Base-by-base conservation (phyloP, 2,888 invertebrate genomes). In the Drosophila paramelanica region DNA sequence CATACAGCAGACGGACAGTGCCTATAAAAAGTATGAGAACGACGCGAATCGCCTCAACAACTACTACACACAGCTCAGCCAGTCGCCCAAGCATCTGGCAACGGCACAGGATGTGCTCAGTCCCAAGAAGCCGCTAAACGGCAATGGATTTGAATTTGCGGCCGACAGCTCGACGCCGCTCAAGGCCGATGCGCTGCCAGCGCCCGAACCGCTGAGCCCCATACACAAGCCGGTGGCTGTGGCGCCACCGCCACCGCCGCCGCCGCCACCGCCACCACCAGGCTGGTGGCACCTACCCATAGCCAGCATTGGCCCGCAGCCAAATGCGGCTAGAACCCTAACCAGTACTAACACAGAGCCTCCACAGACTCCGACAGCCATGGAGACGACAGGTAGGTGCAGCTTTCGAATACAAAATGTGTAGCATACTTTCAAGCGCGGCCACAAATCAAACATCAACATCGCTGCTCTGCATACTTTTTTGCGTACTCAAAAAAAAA, bases 41-140 rank as follows among this genome's bases (percentile, higher is more conserved):
- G 92, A 92, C 76, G 90, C 92, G 31, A 92, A 92, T 83, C 91
- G 92, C 17, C 79, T 92, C 55, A 92, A 92, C 59, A 91, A 88
- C 57, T 92, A 90, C 57, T 92, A 92, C 75, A 91, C 79, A 57
- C 91, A 92, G 65, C 74, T 92, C 59, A 90, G 82, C 36, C 89
- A 86, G 60, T 88, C 91, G 77, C 90, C 92, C 78, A 91, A 91
- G 82, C 91, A 89, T 70, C 89, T 86, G 58, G 17, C 46, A 1
- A 17, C 72, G 8, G 65, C 64, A 25, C 74, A 74, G 51, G 77
- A 77, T 3, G 71, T 85, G 27, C 60, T 88, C 17, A 90, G 89
- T 70, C 90, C 90, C 46, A 91, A 90, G 76, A 91, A 90, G 67
- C 62, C 87, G 1, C 46, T 90, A 17, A 90, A 90, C 61, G 84